phyloP scores from a whole-genome alignment of 2,888 invertebrate species.

The Andrena camellia region DNA sequence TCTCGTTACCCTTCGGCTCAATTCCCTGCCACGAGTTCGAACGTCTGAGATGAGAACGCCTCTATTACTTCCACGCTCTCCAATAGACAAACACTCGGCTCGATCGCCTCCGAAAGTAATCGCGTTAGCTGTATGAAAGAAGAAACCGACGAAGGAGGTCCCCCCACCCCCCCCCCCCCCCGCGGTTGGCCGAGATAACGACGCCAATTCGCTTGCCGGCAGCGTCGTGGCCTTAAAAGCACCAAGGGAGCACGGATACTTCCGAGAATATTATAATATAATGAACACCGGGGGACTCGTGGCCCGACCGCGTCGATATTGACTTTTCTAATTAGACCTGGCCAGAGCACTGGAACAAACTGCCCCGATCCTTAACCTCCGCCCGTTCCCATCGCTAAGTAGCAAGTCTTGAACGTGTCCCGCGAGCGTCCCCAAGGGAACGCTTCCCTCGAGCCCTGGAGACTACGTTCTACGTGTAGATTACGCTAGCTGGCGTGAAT shows the following conservation, averaged over 20 bases:
- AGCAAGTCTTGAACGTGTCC: conserved; percentile 46
- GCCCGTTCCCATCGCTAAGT: conserved; percentile 42
- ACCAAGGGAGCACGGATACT: conserved; percentile 55
- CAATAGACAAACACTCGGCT: conserved; percentile 5
- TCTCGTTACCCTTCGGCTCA: too few species aligned
- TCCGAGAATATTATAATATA: conserved; percentile 75
- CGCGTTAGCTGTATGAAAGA: conserved; percentile 23
- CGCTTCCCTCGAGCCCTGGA: neutral
- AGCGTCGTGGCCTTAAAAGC: conserved; percentile 48
- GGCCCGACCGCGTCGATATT: conserved; percentile 73
- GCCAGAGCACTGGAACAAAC: conserved; percentile 70
- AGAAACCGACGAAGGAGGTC: neutral
- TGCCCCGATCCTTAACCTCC: conserved; percentile 55
- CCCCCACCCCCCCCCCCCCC: conserved; percentile 2
- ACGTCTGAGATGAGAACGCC: neutral
- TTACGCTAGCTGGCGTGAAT: conserved; percentile 14
- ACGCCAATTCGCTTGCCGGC: conserved; percentile 44
- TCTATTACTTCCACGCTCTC: conserved; percentile 7
- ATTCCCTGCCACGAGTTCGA: neutral
- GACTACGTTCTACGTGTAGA: conserved; percentile 19
- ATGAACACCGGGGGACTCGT: conserved; percentile 70
- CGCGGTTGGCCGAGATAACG: conserved; percentile 30
- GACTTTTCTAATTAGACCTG: conserved; percentile 78
- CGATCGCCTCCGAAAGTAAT: conserved; percentile 36
- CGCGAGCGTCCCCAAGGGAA: conserved; percentile 31